Evolutionary conservation across 2,797 vertebrate species (phyloP).

Genomic region (Varecia variegata): DNA sequence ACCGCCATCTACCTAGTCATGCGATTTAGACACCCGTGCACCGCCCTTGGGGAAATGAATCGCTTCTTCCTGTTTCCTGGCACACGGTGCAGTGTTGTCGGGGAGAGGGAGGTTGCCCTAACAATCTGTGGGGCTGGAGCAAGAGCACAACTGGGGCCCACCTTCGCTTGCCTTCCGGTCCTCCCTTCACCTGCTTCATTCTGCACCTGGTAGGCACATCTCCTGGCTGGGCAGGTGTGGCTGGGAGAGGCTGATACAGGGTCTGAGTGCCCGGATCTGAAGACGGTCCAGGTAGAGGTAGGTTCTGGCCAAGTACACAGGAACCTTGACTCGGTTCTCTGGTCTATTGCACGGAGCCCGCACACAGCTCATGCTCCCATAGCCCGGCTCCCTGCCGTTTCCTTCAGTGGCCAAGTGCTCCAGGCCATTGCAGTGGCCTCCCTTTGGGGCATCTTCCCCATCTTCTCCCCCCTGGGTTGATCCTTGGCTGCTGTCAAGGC

Average conservation of each 20-base stretch:
- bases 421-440: accelerated
- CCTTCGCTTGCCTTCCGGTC: no score
- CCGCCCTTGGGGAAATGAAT: background rate
- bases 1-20: background rate
- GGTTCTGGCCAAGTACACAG: background rate
- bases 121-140: background rate
- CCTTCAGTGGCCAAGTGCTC: no score
- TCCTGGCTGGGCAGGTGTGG: background rate
- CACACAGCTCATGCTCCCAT: background rate
- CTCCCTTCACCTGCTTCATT: background rate
- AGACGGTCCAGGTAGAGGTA: background rate
- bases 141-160: background rate
- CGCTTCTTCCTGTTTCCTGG: accelerated
- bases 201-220: background rate
- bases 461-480: background rate
- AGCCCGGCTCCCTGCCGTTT: accelerated
- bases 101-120: background rate
- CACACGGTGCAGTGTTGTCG: accelerated
- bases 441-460: background rate
- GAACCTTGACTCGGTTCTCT: background rate
- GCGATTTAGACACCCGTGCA: background rate
- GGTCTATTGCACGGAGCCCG: accelerated
- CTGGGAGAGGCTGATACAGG: no score
- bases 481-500: background rate
- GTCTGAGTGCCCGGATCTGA: background rate